Evolutionary conservation across 2,113 vertebrate species (phyloP), one percentile per base, ranked within the genome.

Genomic region (Phylloscopus whistleri): DNA sequence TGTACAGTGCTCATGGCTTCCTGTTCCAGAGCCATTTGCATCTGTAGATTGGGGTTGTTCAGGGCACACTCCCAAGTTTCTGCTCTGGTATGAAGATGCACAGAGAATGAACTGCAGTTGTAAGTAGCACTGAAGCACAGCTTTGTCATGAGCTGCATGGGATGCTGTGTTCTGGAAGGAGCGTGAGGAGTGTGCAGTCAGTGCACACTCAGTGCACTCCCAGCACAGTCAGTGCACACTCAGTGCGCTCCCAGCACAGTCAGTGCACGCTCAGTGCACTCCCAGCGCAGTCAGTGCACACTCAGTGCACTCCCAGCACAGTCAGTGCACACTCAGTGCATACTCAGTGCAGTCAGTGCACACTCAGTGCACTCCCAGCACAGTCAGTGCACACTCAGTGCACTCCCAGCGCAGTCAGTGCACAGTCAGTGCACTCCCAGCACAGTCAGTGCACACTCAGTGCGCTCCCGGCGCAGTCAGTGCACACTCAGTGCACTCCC

Each of bases 351-450:
- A 41, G 6, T 13, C 2, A 31, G 51, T 1, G 5, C n/a, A n/a
- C n/a, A n/a, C n/a, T n/a, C n/a, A n/a, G n/a, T n/a, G n/a, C n/a
- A n/a, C n/a, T n/a, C n/a, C n/a, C n/a, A n/a, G n/a, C 15, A 0
- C 11, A 27, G 13, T 77, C 56, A 44, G 43, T 44, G 43, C 37
- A 10, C 37, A 37, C 37, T 37, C 43, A 44, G 44, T 46, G 44
- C 44, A 20, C 19, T 46, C 44, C 44, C 15, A 0, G 63, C n/a
- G 59, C 39, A 41, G 5, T 13, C 2, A 23, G 48, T 1, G 6
- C 16, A 0, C 16, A 70, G 2, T 53, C 13, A 0, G 64, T 30
- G 60, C n/a, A n/a, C n/a, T n/a, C n/a, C n/a, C n/a, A n/a, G n/a
- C n/a, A n/a, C 41, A 43, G 6, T 13, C 2, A 24, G 48, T 2